phyloP scores from a whole-genome alignment of 37 sponge, comb jelly and placozoan genomes.

The Aphrocallistes beatrix region DNA sequence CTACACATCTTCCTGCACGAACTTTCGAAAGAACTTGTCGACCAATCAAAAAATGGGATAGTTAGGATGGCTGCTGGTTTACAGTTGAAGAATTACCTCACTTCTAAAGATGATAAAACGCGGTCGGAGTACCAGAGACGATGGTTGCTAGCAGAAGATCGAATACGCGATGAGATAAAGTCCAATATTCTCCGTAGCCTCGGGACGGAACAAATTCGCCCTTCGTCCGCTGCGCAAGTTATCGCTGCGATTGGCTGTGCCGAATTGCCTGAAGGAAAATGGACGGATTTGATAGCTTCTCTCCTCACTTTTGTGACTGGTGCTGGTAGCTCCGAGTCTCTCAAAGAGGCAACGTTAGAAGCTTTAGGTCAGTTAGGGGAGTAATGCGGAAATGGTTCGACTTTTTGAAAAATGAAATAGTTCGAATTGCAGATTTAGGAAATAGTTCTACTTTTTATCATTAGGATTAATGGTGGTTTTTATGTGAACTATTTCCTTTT shows the following conservation, averaged over 20 bases:
- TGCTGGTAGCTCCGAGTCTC: conserved; percentile 22
- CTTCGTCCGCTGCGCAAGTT: conserved; percentile 72
- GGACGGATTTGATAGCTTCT: conserved; percentile 59
- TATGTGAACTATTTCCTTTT: too few species aligned
- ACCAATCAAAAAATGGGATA: conserved; percentile 41
- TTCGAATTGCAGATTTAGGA: too few species aligned
- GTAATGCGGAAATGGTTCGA: too few species aligned
- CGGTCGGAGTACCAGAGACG: conserved; percentile 49
- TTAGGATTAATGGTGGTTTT: too few species aligned
- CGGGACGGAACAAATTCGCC: conserved; percentile 70
- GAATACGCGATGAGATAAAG: conserved; percentile 54
- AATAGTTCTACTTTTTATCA: too few species aligned
- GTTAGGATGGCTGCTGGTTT: conserved; percentile 87
- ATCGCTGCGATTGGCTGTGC: conserved; percentile 81
- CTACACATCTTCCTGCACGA: conserved; percentile 47
- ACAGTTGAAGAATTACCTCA: conserved; percentile 93
- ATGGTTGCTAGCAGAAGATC: conserved; percentile 57
- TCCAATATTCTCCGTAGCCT: conserved; percentile 65
- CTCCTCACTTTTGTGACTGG: conserved; percentile 40
- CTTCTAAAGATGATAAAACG: conserved; percentile 58
- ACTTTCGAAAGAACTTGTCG: conserved; percentile 57
- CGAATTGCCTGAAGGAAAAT: conserved; percentile 62
- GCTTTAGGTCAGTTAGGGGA: conserved; percentile 65
- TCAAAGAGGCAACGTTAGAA: conserved; percentile 87
- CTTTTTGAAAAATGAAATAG: too few species aligned